Evolutionary conservation across 2,113 vertebrate species (phyloP), one percentile per base, ranked within the genome.

Genomic region (Progne subis): DNA sequence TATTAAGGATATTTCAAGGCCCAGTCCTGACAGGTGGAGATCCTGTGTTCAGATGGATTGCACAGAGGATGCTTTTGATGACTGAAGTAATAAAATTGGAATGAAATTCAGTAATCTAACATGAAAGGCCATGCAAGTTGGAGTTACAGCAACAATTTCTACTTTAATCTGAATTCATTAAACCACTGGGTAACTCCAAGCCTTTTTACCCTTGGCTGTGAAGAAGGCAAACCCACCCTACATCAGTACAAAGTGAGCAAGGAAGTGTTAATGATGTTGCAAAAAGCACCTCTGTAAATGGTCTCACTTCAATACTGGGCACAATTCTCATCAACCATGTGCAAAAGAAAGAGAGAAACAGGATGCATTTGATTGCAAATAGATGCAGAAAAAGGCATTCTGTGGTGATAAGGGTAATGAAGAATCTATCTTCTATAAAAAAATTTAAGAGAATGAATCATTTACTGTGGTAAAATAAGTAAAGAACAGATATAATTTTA

Each of bases 101-200:
- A 52, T 52, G 52, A 94, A 92, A 92, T 83, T 92, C 50, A 75
- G 34, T 31, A 88, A 83, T 84, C 68, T 77, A 78, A 88, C 85
- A 90, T 67, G 92, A 93, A 94, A 95, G 50, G n/a, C 46, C 63
- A 69, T 8, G 55, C 41, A 53, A 14, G 32, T 28, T 88, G 83
- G 82, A 90, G 46, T 44, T 59, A 88, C 25, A 86, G 50, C 34
- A 93, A 43, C n/a, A 59, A 90, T 75, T 97, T 81, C 71, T 59
- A 55, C 60, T 94, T 93, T 29, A 90, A 88, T 83, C 60, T 88
- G 59, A 63, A 81, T 93, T 83, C 53, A 90, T 86, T 83, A 43
- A 88, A 67, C 59, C 46, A 21, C 19, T 82, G 57, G n/a, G 28
- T 57, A 72, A 61, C 46, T 69, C 19, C 49, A 68, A 92, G 29